Base-by-base conservation (phyloP, 2,888 invertebrate genomes). In the Fabriciana adippe region DNA sequence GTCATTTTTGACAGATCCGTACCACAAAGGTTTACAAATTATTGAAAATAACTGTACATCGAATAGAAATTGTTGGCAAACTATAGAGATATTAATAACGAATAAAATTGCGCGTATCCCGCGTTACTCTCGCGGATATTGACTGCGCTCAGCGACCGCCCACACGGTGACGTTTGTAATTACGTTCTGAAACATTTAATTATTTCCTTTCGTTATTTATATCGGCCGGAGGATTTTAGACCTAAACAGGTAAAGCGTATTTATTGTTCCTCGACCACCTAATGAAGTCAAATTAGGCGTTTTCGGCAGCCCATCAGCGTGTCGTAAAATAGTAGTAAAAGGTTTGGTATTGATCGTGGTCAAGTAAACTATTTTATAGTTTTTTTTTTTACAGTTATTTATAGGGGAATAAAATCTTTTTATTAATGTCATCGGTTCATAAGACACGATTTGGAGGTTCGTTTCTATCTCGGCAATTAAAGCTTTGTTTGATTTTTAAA, bases 381-480 rank as follows among this genome's bases (percentile, higher is more conserved):
- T 78, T 86, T 92, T 18, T 92, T 18, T 26, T 92, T 91, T 91
- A 91, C 89, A 85, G 90, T 90, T 90, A 91, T 92, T 92, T 90
- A 91, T 92, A 79, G 87, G 76, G 81, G 74, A 86, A 89, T 90
- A 90, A 92, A 92, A 90, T 78, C 73, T 78, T 83, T 86, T 89
- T 87, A 86, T 90, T 83, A 85, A 86, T 89, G 88, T 88, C 86
- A 87, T 86, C 86, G 84, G 83, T 79, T 84, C 79, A 74, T 79
- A 79, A 78, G 81, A 78, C 68, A 59, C 45, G 64, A 62, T 62
- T 64, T 45, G n/a, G 55, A 50, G 66, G 50, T 26, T 53, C 53
- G 61, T 65, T 62, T 63, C 51, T 74, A 75, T 56, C 41, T 26
- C 31, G 55, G 65, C 56, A 68, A 74, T 74, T 74, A 73, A 68